Evolutionary conservation across 2,797 vertebrate species (phyloP).

Genomic region (Darevskia nairensis): DNA sequence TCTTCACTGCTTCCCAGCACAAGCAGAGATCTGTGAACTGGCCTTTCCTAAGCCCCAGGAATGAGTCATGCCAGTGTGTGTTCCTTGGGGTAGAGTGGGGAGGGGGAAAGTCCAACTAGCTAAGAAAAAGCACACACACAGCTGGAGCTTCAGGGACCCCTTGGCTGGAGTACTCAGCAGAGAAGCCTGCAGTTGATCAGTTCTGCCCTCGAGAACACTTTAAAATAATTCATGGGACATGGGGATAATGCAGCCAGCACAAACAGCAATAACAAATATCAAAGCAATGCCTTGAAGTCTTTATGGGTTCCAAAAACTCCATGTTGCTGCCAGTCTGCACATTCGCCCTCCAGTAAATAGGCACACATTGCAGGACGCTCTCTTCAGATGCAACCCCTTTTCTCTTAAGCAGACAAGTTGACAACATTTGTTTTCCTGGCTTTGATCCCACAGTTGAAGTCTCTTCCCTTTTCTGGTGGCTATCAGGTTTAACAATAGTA

Average conservation of each 20-base stretch:
- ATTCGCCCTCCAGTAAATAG: constrained; percentile 62
- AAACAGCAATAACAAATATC: constrained; percentile 72
- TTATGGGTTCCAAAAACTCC: constrained; percentile 69
- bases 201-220: constrained; percentile 67
- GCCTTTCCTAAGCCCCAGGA: constrained; percentile 33
- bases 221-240: constrained; percentile 69
- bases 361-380: constrained; percentile 55
- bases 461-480: constrained; percentile 25
- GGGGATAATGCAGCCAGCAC: constrained; percentile 65
- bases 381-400: constrained; percentile 59
- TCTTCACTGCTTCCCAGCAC: constrained; percentile 51
- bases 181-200: constrained; percentile 68
- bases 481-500: background rate
- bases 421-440: constrained; percentile 44
- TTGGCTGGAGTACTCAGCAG: constrained; percentile 60
- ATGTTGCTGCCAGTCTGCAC: constrained; percentile 56
- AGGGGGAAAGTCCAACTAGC: constrained; percentile 37
- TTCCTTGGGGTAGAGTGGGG: constrained; percentile 33
- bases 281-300: constrained; percentile 74
- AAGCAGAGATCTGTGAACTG: constrained; percentile 36
- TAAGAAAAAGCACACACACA: constrained; percentile 57
- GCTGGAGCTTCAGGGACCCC: constrained; percentile 44
- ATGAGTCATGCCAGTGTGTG: background rate
- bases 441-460: constrained; percentile 18
- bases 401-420: constrained; percentile 50